Percentiles rank a stretch among this genome's conserved stretches.
These are phyloP conservation scores for Psittacara wagleri DNA, from an alignment of 2,113 vertebrate species.

Conservation along the genomic window DNA sequence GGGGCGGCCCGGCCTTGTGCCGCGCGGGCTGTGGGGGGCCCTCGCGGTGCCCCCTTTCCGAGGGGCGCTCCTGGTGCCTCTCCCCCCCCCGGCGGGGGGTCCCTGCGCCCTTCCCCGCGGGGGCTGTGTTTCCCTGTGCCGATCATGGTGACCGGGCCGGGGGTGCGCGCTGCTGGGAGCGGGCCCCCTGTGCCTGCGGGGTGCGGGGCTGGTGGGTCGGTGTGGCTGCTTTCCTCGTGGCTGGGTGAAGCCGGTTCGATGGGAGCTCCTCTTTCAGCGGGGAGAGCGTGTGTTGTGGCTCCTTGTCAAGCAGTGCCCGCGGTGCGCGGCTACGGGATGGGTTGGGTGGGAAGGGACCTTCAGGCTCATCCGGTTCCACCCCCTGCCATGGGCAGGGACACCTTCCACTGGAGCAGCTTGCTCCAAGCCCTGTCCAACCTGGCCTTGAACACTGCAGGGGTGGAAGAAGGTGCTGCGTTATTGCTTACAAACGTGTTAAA, in stretches of 20 bases:
- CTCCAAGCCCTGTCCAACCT: background rate
- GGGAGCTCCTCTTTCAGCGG: rapidly evolving
- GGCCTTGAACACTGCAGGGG: background rate
- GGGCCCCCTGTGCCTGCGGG: rapidly evolving
- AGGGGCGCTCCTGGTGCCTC: too few species aligned
- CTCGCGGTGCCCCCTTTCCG: too few species aligned
- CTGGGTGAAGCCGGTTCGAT: rapidly evolving
- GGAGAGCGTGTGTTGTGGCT: rapidly evolving
- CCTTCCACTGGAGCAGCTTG: background rate
- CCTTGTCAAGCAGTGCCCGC: background rate
- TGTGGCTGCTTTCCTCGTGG: background rate
- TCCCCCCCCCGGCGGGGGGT: background rate
- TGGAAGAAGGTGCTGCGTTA: background rate
- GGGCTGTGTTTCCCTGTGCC: too few species aligned
- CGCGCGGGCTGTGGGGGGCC: too few species aligned
- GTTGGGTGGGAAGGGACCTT: background rate
- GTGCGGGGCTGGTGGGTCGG: rapidly evolving
- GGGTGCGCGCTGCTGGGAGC: background rate
- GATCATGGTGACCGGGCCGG: too few species aligned
- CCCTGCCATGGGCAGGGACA: background rate
- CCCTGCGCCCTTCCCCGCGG: background rate
- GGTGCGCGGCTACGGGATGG: background rate
- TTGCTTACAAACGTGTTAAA: background rate
- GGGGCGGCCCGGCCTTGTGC: background rate
- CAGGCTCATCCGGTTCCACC: background rate